Conservation (phyloP, 1,140 invertebrate genomes). For the Ericerus pela region DNA sequence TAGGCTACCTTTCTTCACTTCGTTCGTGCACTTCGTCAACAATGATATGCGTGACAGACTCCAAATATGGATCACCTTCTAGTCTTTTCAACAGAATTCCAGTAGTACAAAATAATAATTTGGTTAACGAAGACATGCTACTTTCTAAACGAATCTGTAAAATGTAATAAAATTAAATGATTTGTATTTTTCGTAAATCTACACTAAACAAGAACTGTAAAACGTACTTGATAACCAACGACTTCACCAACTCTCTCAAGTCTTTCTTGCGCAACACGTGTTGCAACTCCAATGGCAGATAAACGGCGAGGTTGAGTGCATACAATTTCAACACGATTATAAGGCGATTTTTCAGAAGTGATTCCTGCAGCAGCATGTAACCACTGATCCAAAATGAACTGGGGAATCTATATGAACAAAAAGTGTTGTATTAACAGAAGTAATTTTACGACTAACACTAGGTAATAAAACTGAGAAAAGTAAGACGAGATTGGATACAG, state of each 20-base stretch:
- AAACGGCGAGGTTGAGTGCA: slow-evolving; percentile 86
- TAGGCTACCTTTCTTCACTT: slow-evolving; percentile 52
- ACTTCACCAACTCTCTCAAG: slow-evolving; percentile 63
- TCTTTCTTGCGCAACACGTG: slow-evolving; percentile 75
- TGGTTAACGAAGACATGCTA: slow-evolving; percentile 58
- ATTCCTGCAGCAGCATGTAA: slow-evolving; percentile 33
- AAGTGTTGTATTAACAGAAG: too few species aligned
- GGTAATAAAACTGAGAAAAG: too few species aligned
- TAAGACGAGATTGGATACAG: too few species aligned
- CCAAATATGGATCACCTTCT: slow-evolving; percentile 51
- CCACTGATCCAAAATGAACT: slow-evolving; percentile 76
- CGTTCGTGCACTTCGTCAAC: slow-evolving; percentile 89
- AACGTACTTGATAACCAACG: slow-evolving; percentile 67
- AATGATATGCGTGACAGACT: slow-evolving; percentile 58
- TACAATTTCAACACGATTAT: slow-evolving; percentile 52
- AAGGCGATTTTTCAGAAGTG: slow-evolving; percentile 23
- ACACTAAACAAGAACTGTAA: slow-evolving; percentile 31
- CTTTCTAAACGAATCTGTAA: slow-evolving; percentile 50
- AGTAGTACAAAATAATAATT: slow-evolving; percentile 77
- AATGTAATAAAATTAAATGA: slow-evolving; percentile 4
- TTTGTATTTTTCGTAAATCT: slow-evolving; percentile 33
- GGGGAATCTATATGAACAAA: slow-evolving; percentile 71
- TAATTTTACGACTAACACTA: too few species aligned
- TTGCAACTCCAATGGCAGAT: slow-evolving; percentile 80
- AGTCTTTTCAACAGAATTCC: slow-evolving; percentile 73